Conservation (phyloP, 1,140 invertebrate species). For the Drosophila persimilis region DNA sequence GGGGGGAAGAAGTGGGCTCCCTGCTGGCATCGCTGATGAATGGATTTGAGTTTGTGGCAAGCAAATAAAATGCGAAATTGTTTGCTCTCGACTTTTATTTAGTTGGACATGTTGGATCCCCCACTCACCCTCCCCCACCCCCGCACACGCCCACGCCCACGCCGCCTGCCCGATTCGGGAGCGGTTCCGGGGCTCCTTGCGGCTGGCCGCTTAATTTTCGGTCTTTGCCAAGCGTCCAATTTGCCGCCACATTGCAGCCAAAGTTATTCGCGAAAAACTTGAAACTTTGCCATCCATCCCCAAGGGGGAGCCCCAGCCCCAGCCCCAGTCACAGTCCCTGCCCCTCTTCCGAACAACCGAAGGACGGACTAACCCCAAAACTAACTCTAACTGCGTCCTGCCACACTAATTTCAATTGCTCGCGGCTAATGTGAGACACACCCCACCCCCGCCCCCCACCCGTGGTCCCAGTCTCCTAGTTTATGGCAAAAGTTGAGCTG, state of each 20-base stretch:
- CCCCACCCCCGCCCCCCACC: not conserved
- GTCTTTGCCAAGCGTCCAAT: constrained; percentile 67
- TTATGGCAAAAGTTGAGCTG: constrained; percentile 61
- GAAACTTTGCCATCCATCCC: constrained; percentile 38
- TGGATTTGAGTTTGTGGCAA: constrained; percentile 57
- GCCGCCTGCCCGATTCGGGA: no score
- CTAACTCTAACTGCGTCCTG: constrained; percentile 18
- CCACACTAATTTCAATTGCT: constrained; percentile 71
- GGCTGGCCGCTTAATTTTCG: constrained; percentile 70
- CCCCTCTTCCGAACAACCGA: no score
- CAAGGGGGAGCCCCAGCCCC: constrained; percentile 4
- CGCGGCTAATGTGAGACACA: constrained; percentile 60
- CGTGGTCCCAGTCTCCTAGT: constrained; percentile 24
- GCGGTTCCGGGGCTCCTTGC: constrained; percentile 23
- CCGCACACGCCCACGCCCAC: no score
- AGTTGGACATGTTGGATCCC: constrained; percentile 62
- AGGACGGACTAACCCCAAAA: constrained; percentile 9
- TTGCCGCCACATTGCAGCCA: constrained; percentile 75
- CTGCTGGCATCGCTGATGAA: constrained; percentile 15
- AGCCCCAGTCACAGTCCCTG: not conserved
- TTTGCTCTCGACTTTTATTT: constrained; percentile 60
- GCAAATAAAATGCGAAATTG: constrained; percentile 71
- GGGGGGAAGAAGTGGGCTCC: not conserved
- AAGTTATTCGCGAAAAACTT: constrained; percentile 62
- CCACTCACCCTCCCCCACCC: not conserved